Conservation (phyloP, 2,113 vertebrate genomes). For the Tragelaphus buxtoni region DNA sequence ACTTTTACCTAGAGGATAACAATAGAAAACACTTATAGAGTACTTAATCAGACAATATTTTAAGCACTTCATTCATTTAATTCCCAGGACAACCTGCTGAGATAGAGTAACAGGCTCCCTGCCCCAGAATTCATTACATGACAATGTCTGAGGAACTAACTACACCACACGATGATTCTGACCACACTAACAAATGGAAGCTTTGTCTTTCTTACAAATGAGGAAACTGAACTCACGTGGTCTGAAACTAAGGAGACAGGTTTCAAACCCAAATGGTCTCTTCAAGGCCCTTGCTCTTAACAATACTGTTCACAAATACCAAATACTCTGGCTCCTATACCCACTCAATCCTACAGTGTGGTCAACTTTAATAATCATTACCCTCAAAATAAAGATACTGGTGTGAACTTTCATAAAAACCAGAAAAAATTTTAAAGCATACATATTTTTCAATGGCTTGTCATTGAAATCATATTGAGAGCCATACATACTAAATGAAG, state of each 20-base stretch:
- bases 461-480: neutral
- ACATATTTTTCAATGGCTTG: neutral
- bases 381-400: neutral
- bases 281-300: neutral
- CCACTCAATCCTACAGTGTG: neutral
- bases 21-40: neutral
- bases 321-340: neutral
- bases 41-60: neutral
- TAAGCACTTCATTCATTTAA: neutral
- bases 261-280: neutral
- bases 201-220: neutral
- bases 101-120: neutral
- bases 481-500: neutral
- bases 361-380: neutral
- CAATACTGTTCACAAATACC: neutral
- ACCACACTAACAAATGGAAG: neutral
- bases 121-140: neutral
- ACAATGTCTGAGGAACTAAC: neutral
- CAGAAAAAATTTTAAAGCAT: neutral
- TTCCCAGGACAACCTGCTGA: neutral
- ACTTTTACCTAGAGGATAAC: neutral
- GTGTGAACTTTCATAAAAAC: neutral
- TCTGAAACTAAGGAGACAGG: neutral
- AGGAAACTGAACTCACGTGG: neutral
- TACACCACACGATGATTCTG: neutral